Conservation (phyloP, 2,888 invertebrate species). For the Pimpla rufipes region DNA sequence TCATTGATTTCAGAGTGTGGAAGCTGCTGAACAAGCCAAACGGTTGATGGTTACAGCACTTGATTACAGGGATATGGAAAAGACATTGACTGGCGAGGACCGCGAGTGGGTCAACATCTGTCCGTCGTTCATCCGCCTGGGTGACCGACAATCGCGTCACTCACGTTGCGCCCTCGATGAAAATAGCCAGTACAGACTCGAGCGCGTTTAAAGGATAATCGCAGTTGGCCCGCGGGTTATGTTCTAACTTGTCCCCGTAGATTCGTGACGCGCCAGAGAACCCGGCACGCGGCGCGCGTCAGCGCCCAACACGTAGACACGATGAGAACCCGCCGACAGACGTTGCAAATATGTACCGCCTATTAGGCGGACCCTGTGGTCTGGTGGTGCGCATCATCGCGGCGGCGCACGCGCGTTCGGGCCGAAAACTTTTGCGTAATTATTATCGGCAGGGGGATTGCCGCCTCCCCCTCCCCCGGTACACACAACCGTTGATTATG, state of each 20-base stretch:
- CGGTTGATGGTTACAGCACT: no score
- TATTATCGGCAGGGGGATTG: conserved; percentile 83
- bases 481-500: conserved; percentile 84
- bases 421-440: conserved; percentile 77
- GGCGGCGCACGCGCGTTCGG: conserved; percentile 40
- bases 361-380: conserved; percentile 49
- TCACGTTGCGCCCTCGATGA: conserved; percentile 3
- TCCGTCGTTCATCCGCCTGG: neutral
- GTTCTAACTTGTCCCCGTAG: conserved; percentile 38
- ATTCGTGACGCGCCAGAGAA: conserved; percentile 57
- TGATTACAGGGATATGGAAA: no score
- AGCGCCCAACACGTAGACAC: neutral
- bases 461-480: conserved; percentile 66
- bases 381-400: no score
- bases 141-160: neutral
- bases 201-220: conserved; percentile 49
- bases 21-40: no score
- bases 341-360: conserved; percentile 37
- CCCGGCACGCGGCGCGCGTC: conserved; percentile 32
- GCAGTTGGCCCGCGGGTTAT: conserved; percentile 19
- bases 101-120: neutral
- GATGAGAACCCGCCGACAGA: conserved; percentile 35
- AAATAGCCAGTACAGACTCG: conserved; percentile 33
- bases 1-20: no score
- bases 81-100: no score